Percentiles rank a stretch among this genome's conserved stretches.
These are phyloP conservation scores for Ascaphus truei DNA, from an alignment of 2,113 vertebrate genomes.

Conservation along the genomic window DNA sequence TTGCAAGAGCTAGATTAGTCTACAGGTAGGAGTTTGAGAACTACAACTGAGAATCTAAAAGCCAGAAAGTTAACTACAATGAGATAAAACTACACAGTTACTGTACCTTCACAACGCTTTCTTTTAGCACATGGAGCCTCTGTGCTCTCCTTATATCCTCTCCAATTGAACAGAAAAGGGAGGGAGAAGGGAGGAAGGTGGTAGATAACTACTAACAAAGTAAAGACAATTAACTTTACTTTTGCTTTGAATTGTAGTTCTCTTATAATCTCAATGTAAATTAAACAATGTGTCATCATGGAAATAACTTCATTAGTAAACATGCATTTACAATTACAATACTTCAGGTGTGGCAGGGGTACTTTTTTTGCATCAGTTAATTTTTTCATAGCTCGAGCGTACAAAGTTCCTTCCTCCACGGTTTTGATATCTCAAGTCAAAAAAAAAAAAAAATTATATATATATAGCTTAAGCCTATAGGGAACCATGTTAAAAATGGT, in stretches of 20 bases:
- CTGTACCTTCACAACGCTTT: conserved; percentile 96
- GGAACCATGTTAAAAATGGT: too few species aligned
- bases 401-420: too few species aligned
- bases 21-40: background rate
- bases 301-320: background rate
- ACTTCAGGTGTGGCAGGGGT: too few species aligned
- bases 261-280: conserved; percentile 37
- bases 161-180: conserved; percentile 98
- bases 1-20: too few species aligned
- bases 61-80: conserved; percentile 34
- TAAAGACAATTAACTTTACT: conserved; percentile 87
- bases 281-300: conserved; percentile 30
- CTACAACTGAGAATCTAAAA: background rate
- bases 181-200: conserved; percentile 95
- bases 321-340: background rate
- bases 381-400: too few species aligned
- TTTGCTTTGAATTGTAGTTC: conserved; percentile 38
- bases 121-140: conserved; percentile 89
- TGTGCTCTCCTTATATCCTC: conserved; percentile 93
- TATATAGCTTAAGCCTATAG: too few species aligned
- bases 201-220: conserved; percentile 98
- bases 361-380: too few species aligned
- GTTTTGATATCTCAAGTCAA: too few species aligned
- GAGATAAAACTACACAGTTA: conserved; percentile 60
- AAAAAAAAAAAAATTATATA: too few species aligned